Evolutionary conservation across 1,140 invertebrate species (phyloP).

Genomic region (Brachionus rotundiformis): DNA sequence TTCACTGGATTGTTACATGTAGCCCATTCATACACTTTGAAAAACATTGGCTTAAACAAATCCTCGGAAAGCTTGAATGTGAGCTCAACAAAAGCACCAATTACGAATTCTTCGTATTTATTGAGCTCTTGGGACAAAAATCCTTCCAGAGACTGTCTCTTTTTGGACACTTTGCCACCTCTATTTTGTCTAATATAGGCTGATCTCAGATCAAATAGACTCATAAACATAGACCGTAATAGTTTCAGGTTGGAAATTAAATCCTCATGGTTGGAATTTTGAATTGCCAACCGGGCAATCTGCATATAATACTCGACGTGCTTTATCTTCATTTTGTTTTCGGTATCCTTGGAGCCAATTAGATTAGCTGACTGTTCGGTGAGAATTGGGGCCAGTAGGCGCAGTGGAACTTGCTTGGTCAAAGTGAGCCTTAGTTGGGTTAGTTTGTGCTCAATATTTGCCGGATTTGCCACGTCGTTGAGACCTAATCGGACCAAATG

Average conservation of each 20-base stretch:
- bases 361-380: slow-evolving; percentile 20
- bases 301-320: slow-evolving; percentile 41
- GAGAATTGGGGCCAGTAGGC: slow-evolving; percentile 65
- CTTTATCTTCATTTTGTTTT: slow-evolving; percentile 30
- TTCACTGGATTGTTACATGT: slow-evolving; percentile 67
- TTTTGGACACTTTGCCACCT: neutral
- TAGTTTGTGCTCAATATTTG: slow-evolving; percentile 16
- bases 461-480: neutral
- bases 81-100: slow-evolving; percentile 74
- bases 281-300: neutral
- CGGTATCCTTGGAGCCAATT: neutral
- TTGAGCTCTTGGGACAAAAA: slow-evolving; percentile 16
- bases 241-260: slow-evolving; percentile 13
- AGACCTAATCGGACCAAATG: neutral
- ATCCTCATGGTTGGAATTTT: slow-evolving; percentile 36
- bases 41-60: slow-evolving; percentile 81
- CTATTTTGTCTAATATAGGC: neutral
- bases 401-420: slow-evolving; percentile 55
- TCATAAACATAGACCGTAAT: slow-evolving; percentile 31
- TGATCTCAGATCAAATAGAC: slow-evolving; percentile 12
- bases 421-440: slow-evolving; percentile 54
- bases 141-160: slow-evolving; percentile 11
- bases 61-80: slow-evolving; percentile 84
- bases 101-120: slow-evolving; percentile 71
- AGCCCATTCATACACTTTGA: slow-evolving; percentile 80